phyloP scores from a whole-genome alignment of 2,797 vertebrate genomes.

The Harpagifer antarcticus region DNA sequence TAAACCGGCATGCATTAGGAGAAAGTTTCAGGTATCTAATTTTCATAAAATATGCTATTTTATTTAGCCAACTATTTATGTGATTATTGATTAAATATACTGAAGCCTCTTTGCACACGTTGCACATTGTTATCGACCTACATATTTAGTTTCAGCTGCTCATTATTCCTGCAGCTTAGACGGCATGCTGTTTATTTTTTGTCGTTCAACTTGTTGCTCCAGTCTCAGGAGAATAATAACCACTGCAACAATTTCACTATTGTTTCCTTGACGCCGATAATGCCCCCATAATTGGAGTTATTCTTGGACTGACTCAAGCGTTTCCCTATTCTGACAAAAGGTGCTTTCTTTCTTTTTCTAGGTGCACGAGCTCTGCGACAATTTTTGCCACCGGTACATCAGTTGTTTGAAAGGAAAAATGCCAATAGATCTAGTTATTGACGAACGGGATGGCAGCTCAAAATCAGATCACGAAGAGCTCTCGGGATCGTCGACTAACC shows the following conservation, averaged over 20 bases:
- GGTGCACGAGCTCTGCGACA: slow-evolving; percentile 99
- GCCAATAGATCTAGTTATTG: slow-evolving; percentile 99
- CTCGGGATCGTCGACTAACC: slow-evolving; percentile 98
- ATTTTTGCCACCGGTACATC: slow-evolving; percentile 99
- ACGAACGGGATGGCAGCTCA: slow-evolving; percentile 98
- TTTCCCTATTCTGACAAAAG: slow-evolving; percentile 79
- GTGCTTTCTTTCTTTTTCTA: slow-evolving; percentile 74
- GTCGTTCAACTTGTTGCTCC: slow-evolving; percentile 94
- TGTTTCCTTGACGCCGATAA: slow-evolving; percentile 93
- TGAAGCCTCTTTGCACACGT: slow-evolving; percentile 55
- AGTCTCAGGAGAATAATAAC: slow-evolving; percentile 94
- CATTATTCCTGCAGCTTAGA: slow-evolving; percentile 70
- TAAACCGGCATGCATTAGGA: slow-evolving; percentile 6
- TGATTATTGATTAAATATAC: slow-evolving; percentile 53
- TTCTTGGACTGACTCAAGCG: slow-evolving; percentile 85
- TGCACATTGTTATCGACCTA: slow-evolving; percentile 72
- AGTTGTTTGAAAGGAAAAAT: slow-evolving; percentile 99
- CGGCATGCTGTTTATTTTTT: slow-evolving; percentile 71
- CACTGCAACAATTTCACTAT: slow-evolving; percentile 93
- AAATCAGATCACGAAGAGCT: slow-evolving; percentile 99
- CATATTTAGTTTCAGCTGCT: slow-evolving; percentile 80
- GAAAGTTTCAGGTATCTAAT: slow-evolving; percentile 23
- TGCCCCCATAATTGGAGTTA: slow-evolving; percentile 89
- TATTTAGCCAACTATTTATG: slow-evolving; percentile 54
- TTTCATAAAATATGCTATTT: slow-evolving; percentile 39